Evolutionary conservation across 2,797 vertebrate genomes (phyloP), one percentile per base, ranked within the genome.

Genomic region (Eidolon dupreanum): DNA sequence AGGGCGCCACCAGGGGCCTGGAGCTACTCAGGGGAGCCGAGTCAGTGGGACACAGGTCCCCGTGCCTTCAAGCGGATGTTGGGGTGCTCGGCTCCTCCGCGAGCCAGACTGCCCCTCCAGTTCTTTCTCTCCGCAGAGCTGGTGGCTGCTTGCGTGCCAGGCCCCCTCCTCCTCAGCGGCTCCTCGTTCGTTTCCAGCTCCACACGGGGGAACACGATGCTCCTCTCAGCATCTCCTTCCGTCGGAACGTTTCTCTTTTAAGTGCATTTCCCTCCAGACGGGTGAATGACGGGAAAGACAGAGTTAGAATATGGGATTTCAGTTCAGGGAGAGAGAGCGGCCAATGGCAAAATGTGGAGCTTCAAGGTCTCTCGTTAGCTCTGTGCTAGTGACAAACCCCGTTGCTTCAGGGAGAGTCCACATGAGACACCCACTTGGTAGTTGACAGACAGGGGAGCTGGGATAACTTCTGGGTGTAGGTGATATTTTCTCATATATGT

Each of bases 1-100:
- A n/a, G 63, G 49, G 75, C 0, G 2, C 33, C 0, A 3, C 2
- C 2, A 71, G 28, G n/a, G 43, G 16, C 31, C 82, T 8, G 31
- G n/a, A 55, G 55, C 8, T 15, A 0, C 51, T 31, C 55, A 22
- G 68, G 38, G 43, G 57, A 26, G 4, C 28, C 1, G 17, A 41
- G 87, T 59, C 86, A 4, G 77, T 28, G 24, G 12, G 31, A 4
- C 1, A 3, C 49, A 11, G 73, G n/a, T 63, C 9, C 22, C 1
- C 1, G 15, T 8, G 28, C 36, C 73, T 81, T 13, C 5, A 1
- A 6, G 46, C 70, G 28, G 55, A 20, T 0, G 38, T 17, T 8
- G 24, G n/a, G 68, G 65, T 43, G 61, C 15, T 46, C 33, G 5
- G 10, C 12, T 17, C 2, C 46, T 17, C 63, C 70, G 9, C 20